phyloP scores from a whole-genome alignment of 2,888 invertebrate species.

The Agriotes lineatus region DNA sequence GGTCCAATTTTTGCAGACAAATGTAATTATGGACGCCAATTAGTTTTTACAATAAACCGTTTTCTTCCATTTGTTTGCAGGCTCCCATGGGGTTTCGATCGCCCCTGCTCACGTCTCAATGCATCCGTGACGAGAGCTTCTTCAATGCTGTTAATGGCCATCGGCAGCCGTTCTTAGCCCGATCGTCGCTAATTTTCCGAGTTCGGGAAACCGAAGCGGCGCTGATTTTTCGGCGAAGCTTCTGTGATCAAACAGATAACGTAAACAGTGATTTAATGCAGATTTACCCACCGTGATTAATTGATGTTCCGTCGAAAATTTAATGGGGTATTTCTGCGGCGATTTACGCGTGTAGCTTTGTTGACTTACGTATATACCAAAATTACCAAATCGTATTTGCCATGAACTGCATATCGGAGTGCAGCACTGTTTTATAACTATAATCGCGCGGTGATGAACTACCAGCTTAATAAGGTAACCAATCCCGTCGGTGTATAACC shows the following conservation, averaged over 20 bases:
- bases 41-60: slow-evolving; percentile 28
- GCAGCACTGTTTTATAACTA: slow-evolving; percentile 58
- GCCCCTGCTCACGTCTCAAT: slow-evolving; percentile 47
- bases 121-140: slow-evolving; percentile 52
- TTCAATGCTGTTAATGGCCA: slow-evolving; percentile 52
- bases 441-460: slow-evolving; percentile 63
- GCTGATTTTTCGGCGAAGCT: no score
- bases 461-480: slow-evolving; percentile 60
- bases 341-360: slow-evolving; percentile 28
- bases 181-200: no score
- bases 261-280: slow-evolving; percentile 11
- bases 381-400: slow-evolving; percentile 54
- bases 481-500: slow-evolving; percentile 54
- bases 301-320: slow-evolving; percentile 29
- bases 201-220: no score
- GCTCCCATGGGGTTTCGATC: slow-evolving; percentile 27
- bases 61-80: slow-evolving; percentile 5
- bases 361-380: slow-evolving; percentile 33
- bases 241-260: no score
- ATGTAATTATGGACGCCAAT: slow-evolving; percentile 28
- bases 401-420: slow-evolving; percentile 58
- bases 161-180: no score
- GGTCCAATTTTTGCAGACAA: slow-evolving; percentile 13
- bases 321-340: slow-evolving; percentile 27
- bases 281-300: slow-evolving; percentile 33